Evolutionary conservation across 2,797 vertebrate genomes (phyloP), one percentile per base, ranked within the genome.

Genomic region (Microhierax caerulescens): DNA sequence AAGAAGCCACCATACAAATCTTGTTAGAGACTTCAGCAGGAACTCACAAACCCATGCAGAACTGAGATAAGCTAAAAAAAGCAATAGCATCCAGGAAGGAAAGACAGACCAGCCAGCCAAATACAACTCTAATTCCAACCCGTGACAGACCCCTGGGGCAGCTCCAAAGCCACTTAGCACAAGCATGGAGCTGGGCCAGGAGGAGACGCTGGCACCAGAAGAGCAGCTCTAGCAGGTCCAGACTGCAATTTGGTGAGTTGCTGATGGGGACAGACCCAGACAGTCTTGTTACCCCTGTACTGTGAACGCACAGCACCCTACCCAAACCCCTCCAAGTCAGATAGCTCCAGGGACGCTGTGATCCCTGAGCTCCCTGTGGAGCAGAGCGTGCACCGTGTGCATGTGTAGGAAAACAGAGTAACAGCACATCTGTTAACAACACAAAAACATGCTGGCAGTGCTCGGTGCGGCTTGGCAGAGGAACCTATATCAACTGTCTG

Each of bases 1-100:
- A 96, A 96, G 93, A 96, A 97, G 90, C 95, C 94, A 96, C 95
- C 95, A 88, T 96, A 95, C 96, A 97, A 97, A 97, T 97, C 95
- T 92, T 92, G 93, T 97, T 97, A 97, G 92, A 94, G 95, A 87
- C 92, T 96, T 95, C 81, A 88, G 93, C 96, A 95, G 91, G 81
- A 92, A 89, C 78, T 96, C 86, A 72, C 93, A 96, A 95, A 96
- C 88, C 86, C 91, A 94, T 96, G 96, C 96, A 96, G 95, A 96
- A 96, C 94, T 61, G 87, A 94, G 97, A 97, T 96, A 97, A 97
- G 97, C 96, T 95, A 95, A 95, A 96, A 97, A 95, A 95, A 95
- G 95, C 85, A 95, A 85, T 82, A 85, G n/a, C 88, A 95, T 94
- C 93, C 91, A 96, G 95, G 90, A 97, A 88, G 90, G 72, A 92